phyloP scores from a whole-genome alignment of 2,888 invertebrate species.

The Clanis bilineata region DNA sequence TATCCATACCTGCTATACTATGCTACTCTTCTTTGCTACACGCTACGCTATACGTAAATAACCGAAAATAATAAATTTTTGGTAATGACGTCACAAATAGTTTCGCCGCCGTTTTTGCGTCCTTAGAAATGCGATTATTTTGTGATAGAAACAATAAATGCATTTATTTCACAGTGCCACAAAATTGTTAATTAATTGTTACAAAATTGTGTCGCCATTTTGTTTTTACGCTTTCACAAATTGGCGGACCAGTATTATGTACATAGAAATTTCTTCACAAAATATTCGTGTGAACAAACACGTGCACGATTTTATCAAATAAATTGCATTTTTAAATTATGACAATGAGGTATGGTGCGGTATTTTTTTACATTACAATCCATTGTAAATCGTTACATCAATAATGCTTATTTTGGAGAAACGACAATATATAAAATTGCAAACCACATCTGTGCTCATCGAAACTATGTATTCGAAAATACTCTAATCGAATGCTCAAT shows the following conservation, averaged over 20 bases:
- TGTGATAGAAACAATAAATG: conserved; percentile 9
- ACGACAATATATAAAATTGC: background rate
- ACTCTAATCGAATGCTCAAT: background rate
- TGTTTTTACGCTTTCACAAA: conserved; percentile 7
- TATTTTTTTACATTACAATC: conserved; percentile 33
- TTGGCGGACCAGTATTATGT: conserved; percentile 2
- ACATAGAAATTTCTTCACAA: conserved; percentile 21
- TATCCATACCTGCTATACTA: conserved; percentile 44
- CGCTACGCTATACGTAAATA: conserved; percentile 43
- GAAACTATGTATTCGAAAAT: background rate
- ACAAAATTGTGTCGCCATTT: conserved; percentile 15
- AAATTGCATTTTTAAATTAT: conserved; percentile 29
- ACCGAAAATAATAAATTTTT: conserved; percentile 46
- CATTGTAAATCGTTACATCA: background rate
- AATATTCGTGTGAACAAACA: conserved; percentile 18
- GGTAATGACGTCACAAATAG: conserved; percentile 38
- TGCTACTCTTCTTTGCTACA: conserved; percentile 43
- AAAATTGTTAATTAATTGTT: background rate
- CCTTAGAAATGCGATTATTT: conserved; percentile 6
- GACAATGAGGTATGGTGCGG: conserved; percentile 64
- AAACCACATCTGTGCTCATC: conserved; percentile 3
- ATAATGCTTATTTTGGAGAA: background rate
- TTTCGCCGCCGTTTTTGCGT: conserved; percentile 19
- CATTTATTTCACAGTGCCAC: background rate
- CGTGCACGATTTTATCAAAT: conserved; percentile 14